Percentiles rank a stretch among this genome's conserved stretches.
These are phyloP conservation scores for Drosophila fungiperda DNA, from an alignment of 2,888 invertebrate species.

Conservation along the genomic window DNA sequence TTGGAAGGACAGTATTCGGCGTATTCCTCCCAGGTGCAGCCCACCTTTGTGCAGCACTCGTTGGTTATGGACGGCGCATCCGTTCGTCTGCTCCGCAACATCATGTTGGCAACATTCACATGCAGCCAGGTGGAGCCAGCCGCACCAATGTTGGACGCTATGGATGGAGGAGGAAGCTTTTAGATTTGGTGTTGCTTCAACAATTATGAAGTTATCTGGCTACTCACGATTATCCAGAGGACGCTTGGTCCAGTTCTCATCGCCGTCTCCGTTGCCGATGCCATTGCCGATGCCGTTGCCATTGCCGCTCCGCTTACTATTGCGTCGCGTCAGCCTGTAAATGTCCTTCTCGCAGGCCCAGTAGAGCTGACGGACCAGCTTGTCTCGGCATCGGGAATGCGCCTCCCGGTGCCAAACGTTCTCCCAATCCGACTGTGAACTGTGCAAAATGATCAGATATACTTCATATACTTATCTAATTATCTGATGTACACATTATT, in stretches of 20 bases:
- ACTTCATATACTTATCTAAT: not conserved
- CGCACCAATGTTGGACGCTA: slow-evolving; percentile 4
- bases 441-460: slow-evolving; percentile 50
- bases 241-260: slow-evolving; percentile 55
- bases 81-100: slow-evolving; percentile 78
- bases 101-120: slow-evolving; percentile 81
- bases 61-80: slow-evolving; percentile 86
- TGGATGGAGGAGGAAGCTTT: not conserved
- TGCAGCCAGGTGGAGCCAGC: slow-evolving; percentile 84
- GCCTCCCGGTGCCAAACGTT: slow-evolving; percentile 87
- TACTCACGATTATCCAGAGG: slow-evolving; percentile 51
- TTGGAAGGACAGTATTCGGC: slow-evolving; percentile 88
- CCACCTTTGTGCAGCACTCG: slow-evolving; percentile 87
- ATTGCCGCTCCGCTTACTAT: slow-evolving; percentile 66
- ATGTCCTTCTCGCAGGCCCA: slow-evolving; percentile 89
- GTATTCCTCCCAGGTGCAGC: slow-evolving; percentile 89
- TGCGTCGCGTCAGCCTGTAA: slow-evolving; percentile 86
- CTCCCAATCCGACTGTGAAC: slow-evolving; percentile 87
- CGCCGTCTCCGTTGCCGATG: not conserved
- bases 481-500: not conserved
- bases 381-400: slow-evolving; percentile 87
- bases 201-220: not conserved
- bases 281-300: slow-evolving; percentile 52
- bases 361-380: slow-evolving; percentile 86
- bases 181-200: not conserved